These are phyloP conservation scores for Pyrocephalus nanus DNA, from an alignment of 2,797 vertebrate species.

Conservation along the genomic window DNA sequence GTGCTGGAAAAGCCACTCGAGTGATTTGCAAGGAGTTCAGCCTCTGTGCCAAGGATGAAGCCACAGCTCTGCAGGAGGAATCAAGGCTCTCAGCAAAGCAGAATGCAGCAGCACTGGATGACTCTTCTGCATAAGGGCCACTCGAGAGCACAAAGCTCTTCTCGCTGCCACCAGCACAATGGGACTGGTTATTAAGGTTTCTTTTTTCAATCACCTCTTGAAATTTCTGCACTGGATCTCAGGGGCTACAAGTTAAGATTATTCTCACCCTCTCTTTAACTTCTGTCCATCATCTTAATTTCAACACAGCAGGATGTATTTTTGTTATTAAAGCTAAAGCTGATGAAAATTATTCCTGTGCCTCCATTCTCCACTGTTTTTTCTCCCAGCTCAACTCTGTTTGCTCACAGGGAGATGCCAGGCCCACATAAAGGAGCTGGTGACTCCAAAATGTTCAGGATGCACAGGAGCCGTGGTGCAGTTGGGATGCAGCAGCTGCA, in stretches of 20 bases:
- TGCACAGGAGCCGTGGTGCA: neutral
- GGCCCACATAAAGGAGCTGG: no score
- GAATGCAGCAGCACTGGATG: neutral
- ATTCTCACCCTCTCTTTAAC: fast-evolving
- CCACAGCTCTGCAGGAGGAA: fast-evolving
- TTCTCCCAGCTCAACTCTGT: neutral
- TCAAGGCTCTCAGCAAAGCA: neutral
- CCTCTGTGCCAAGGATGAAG: neutral
- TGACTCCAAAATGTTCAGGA: neutral
- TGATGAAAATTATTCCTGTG: neutral
- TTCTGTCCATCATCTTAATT: neutral
- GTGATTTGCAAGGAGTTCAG: neutral
- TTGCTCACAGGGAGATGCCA: fast-evolving
- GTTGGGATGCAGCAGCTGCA: neutral
- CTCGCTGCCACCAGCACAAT: neutral
- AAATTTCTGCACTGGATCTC: neutral
- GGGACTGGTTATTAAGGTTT: neutral
- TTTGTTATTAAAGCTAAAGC: neutral
- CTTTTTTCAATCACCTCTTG: neutral
- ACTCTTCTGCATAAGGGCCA: neutral
- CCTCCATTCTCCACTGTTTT: fast-evolving
- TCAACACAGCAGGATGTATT: fast-evolving
- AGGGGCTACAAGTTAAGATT: neutral
- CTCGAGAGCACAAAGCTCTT: neutral
- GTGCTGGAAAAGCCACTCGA: neutral